Conservation (phyloP, 2,888 invertebrate genomes). For the Elmis aenea region DNA sequence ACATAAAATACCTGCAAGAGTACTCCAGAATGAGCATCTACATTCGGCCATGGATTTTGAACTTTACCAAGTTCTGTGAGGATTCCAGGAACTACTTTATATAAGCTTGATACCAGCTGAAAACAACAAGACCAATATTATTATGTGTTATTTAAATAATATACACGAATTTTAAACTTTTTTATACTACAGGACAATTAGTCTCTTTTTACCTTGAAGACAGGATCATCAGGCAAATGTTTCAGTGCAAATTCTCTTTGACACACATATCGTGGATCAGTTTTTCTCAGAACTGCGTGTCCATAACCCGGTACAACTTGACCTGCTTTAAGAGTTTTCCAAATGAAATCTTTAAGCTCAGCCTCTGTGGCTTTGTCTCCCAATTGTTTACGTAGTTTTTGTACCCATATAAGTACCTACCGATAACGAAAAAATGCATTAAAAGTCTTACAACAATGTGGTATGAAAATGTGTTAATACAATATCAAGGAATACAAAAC, state of each 20-base stretch:
- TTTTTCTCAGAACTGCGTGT: conserved; percentile 92
- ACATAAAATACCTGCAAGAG: conserved; percentile 67
- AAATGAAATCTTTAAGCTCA: conserved; percentile 91
- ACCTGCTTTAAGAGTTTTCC: conserved; percentile 93
- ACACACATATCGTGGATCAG: conserved; percentile 87
- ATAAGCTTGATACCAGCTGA: conserved; percentile 78
- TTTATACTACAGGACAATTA: too few species aligned
- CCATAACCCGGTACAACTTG: conserved; percentile 98
- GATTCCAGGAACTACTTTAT: conserved; percentile 89
- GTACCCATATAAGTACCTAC: conserved; percentile 91
- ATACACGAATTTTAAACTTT: too few species aligned
- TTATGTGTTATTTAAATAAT: not conserved
- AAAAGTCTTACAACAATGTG: too few species aligned
- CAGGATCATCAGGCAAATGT: conserved; percentile 84
- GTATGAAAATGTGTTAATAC: too few species aligned
- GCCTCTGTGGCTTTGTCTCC: conserved; percentile 85
- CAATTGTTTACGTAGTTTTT: conserved; percentile 81
- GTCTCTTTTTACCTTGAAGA: conserved; percentile 67
- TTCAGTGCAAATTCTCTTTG: conserved; percentile 93
- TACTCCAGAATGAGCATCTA: conserved; percentile 95
- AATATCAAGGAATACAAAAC: too few species aligned
- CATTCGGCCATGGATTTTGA: conserved; percentile 98
- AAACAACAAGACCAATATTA: conserved; percentile 24
- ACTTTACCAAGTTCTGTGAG: conserved; percentile 91
- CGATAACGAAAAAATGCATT: conserved; percentile 39